A percentile compares a stretch with the other conserved stretches of the same genome.
phyloP scores from a whole-genome alignment of 1,140 invertebrate species.

The Lordiphosa collinella region DNA sequence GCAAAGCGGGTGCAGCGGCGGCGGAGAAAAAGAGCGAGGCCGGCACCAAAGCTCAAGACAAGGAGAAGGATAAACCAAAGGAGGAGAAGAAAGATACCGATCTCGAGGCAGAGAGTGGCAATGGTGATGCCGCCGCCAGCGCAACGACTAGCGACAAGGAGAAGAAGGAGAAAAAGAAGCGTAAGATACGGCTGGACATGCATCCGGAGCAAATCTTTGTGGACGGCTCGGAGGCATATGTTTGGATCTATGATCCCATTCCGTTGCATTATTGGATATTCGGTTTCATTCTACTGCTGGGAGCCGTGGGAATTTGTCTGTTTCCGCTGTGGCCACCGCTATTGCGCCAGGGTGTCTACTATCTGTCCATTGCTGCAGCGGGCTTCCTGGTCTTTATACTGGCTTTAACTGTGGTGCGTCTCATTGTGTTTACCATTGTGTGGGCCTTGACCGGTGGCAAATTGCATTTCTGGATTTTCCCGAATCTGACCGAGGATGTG shows the following conservation, averaged over 20 bases:
- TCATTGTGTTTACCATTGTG: constrained; percentile 94
- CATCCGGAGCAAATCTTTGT: constrained; percentile 96
- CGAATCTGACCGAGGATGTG: constrained; percentile 99
- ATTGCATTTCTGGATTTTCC: constrained; percentile 97
- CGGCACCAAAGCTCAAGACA: constrained; percentile 68
- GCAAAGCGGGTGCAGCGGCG: constrained; percentile 77
- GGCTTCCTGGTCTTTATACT: constrained; percentile 97
- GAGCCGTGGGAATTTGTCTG: constrained; percentile 96
- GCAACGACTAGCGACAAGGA: constrained; percentile 26
- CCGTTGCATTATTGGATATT: constrained; percentile 98
- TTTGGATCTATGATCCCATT: constrained; percentile 99
- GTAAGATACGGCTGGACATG: constrained; percentile 94
- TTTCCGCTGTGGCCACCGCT: constrained; percentile 98
- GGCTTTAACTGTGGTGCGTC: constrained; percentile 90
- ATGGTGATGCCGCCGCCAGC: constrained; percentile 42
- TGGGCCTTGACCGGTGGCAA: constrained; percentile 94
- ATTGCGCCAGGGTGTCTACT: constrained; percentile 96
- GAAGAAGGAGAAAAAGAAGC: constrained; percentile 82
- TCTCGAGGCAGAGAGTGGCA: constrained; percentile 32
- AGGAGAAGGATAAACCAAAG: constrained; percentile 73
- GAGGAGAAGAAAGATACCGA: constrained; percentile 45
- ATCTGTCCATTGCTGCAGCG: constrained; percentile 95
- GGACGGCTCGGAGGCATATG: constrained; percentile 96
- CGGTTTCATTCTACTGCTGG: constrained; percentile 93
- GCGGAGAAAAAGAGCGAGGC: constrained; percentile 52